phyloP scores from a whole-genome alignment of 2,888 invertebrate species.

The Salticus scenicus region DNA sequence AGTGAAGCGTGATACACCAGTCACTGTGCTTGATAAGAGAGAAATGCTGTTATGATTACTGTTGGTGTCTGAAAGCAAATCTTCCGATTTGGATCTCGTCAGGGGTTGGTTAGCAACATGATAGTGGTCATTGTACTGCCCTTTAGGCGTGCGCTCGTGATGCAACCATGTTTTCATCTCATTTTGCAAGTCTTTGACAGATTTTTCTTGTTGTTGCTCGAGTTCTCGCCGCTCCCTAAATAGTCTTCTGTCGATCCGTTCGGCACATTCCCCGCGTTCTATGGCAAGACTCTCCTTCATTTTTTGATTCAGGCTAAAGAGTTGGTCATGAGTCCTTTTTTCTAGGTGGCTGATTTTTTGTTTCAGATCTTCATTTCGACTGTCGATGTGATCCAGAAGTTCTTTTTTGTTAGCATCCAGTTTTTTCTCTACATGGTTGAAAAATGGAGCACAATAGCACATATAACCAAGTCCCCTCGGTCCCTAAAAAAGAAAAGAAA shows the following conservation, averaged over 20 bases:
- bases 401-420: slow-evolving; percentile 87
- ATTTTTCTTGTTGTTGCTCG: slow-evolving; percentile 75
- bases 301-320: slow-evolving; percentile 78
- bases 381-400: slow-evolving; percentile 84
- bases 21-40: slow-evolving; percentile 45
- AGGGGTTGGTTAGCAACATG: slow-evolving; percentile 37
- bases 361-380: slow-evolving; percentile 85
- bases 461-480: slow-evolving; percentile 95
- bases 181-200: slow-evolving; percentile 72
- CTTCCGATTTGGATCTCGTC: slow-evolving; percentile 75
- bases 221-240: slow-evolving; percentile 79
- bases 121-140: slow-evolving; percentile 7
- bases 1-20: slow-evolving; percentile 36
- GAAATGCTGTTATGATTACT: slow-evolving; percentile 58
- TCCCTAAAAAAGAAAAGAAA: slow-evolving; percentile 79
- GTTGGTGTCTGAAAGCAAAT: slow-evolving; percentile 74
- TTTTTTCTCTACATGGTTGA: slow-evolving; percentile 87
- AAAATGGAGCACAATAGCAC: slow-evolving; percentile 94
- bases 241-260: slow-evolving; percentile 81
- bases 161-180: slow-evolving; percentile 75
- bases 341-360: slow-evolving; percentile 88
- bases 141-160: slow-evolving; percentile 11
- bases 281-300: slow-evolving; percentile 82
- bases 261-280: slow-evolving; percentile 81
- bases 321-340: slow-evolving; percentile 90